Evolutionary conservation across 2,113 vertebrate species (phyloP).

Genomic region (Dicrurus megarhynchus): DNA sequence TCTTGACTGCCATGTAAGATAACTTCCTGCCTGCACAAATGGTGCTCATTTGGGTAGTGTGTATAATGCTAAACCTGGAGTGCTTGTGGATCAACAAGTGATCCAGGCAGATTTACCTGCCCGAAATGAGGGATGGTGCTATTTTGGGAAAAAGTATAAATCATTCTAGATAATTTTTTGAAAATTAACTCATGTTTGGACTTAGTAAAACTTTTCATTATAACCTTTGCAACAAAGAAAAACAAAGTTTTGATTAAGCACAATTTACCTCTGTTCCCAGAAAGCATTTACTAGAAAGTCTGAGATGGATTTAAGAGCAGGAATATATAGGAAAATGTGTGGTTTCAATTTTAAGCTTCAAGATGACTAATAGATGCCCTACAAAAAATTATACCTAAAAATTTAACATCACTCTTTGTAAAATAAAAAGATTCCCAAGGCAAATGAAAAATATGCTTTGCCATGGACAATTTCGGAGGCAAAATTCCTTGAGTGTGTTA

Average conservation of each 20-base stretch:
- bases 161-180: background rate
- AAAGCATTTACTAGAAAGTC: background rate
- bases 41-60: background rate
- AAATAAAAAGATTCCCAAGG: background rate
- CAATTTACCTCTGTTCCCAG: background rate
- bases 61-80: background rate
- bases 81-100: background rate
- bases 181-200: background rate
- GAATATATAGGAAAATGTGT: background rate
- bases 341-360: background rate
- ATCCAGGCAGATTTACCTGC: background rate
- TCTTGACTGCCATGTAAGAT: background rate
- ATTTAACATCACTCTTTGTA: background rate
- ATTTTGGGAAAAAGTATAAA: background rate
- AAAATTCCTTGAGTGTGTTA: background rate
- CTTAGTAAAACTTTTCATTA: background rate
- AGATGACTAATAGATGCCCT: background rate
- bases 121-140: background rate
- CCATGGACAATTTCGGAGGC: background rate
- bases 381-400: background rate
- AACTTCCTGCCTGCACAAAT: background rate
- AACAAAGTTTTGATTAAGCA: background rate
- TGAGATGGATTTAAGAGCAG: background rate
- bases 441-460: background rate
- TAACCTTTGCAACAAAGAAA: background rate